Base-by-base conservation (phyloP, 2,888 invertebrate genomes). In the Amiota minor region DNA sequence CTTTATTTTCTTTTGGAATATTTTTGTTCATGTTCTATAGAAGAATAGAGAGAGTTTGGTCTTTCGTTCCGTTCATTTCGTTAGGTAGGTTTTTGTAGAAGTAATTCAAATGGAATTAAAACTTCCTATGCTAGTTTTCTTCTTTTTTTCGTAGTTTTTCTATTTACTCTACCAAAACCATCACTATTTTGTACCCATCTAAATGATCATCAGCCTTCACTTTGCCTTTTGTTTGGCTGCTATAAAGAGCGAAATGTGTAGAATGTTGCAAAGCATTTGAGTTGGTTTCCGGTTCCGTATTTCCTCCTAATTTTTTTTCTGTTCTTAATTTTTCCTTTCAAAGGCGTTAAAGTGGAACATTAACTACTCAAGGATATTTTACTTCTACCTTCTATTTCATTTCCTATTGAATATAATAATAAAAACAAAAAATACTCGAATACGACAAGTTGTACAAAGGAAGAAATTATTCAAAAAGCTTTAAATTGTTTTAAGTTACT, bases 61-160 rank as follows among this genome's bases (percentile, higher is more conserved):
- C 74, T 61, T 72, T 74, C 77, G 20, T 72, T 74, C 67, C 70
- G 64, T 70, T 59, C 71, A 68, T 64, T 55, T 55, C 62, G 35
- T 71, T 64, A 8, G 16, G 79, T 76, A 64, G 73, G 67, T 50
- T 68, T 46, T 35, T 72, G 75, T 74, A 75, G 81, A 86, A 81
- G 78, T 82, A 83, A 84, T 87, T 85, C 83, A 86, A 86, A 84
- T 84, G 85, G 79, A 87, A 87, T 88, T 87, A 82, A 86, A 81
- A 82, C 83, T 83, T 79, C 68, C 78, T 77, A 73, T 74, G 64
- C 76, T 64, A 62, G 72, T 46, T 50, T 62, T 61, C 23, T 18
- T 45, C 23, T 20, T 11, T 50, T 9, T 14, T 45, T 35, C 35
- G 23, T 3, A 23, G 23, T 23, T 23, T 23, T 23, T 3, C 23